Evolutionary conservation across 2,888 invertebrate genomes (phyloP).

Genomic region (Melanchra persicariae): DNA sequence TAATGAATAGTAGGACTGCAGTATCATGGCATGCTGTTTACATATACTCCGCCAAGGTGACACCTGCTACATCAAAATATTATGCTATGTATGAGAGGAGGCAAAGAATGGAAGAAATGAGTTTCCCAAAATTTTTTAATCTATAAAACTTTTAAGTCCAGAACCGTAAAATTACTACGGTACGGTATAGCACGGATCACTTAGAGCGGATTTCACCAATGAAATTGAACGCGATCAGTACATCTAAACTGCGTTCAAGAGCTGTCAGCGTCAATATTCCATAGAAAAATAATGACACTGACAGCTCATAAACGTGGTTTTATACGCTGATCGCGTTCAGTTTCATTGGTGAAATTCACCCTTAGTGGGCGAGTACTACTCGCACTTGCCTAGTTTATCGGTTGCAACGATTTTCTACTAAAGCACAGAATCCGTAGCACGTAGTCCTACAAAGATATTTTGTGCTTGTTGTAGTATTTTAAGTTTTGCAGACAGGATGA

Average conservation of each 20-base stretch:
- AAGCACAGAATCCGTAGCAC: neutral
- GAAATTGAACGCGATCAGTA: too few relatives aligned
- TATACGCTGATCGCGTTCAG: too few relatives aligned
- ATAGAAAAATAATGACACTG: too few relatives aligned
- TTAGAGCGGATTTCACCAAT: too few relatives aligned
- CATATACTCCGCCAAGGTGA: slow-evolving; percentile 73
- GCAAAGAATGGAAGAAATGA: neutral
- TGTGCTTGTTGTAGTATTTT: neutral
- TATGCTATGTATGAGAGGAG: neutral
- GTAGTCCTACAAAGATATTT: neutral
- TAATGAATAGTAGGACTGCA: slow-evolving; percentile 69
- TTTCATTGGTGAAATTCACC: too few relatives aligned
- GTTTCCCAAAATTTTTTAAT: too few relatives aligned
- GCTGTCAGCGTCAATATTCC: too few relatives aligned
- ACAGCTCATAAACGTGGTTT: too few relatives aligned
- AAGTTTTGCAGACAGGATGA: neutral
- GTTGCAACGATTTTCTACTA: slow-evolving; percentile 2
- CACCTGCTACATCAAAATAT: slow-evolving; percentile 64
- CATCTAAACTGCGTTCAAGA: too few relatives aligned
- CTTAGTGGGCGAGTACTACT: neutral
- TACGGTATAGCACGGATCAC: too few relatives aligned
- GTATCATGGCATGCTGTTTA: slow-evolving; percentile 67
- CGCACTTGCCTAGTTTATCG: neutral
- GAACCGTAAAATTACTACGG: neutral
- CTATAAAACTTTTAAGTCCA: neutral